Evolutionary conservation across 2,113 vertebrate species (phyloP).

Genomic region (Myiagra hebetior): DNA sequence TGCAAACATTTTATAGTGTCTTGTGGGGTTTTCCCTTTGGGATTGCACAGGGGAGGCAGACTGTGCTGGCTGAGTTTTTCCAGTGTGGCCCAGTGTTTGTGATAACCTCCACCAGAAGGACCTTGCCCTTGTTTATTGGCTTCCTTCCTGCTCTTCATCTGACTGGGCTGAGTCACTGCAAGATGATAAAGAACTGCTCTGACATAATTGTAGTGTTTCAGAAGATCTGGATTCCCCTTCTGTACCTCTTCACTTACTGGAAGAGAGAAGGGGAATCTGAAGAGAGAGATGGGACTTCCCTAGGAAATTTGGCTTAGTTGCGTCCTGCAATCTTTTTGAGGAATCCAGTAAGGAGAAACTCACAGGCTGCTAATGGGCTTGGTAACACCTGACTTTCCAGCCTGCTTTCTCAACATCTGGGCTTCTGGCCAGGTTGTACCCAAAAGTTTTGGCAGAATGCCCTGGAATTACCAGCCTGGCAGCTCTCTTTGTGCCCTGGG

Average conservation of each 20-base stretch:
- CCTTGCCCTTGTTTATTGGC: not conserved
- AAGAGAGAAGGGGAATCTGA: not conserved
- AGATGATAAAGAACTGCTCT: not conserved
- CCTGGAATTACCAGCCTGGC: slow-evolving; percentile 1
- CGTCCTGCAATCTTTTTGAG: not conserved
- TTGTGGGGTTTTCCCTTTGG: not conserved
- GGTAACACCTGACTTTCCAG: slow-evolving; percentile 22
- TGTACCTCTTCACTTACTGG: not conserved
- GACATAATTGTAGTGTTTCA: not conserved
- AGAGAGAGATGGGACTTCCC: not conserved
- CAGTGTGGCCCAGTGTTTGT: not conserved
- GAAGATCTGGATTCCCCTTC: not conserved
- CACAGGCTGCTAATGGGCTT: slow-evolving; percentile 19
- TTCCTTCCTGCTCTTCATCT: not conserved
- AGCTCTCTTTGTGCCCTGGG: not conserved
- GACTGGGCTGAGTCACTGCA: not conserved
- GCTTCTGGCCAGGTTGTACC: slow-evolving; percentile 23
- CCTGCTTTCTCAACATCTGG: slow-evolving; percentile 35
- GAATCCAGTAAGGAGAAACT: not conserved
- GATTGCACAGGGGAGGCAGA: not conserved
- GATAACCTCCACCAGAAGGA: not conserved
- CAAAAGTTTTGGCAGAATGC: slow-evolving; percentile 24
- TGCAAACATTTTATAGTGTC: rapidly evolving
- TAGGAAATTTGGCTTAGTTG: not conserved
- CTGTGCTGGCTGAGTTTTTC: not conserved